phyloP scores from a whole-genome alignment of 2,797 vertebrate genomes.

The Schizopygopsis malacanthus region DNA sequence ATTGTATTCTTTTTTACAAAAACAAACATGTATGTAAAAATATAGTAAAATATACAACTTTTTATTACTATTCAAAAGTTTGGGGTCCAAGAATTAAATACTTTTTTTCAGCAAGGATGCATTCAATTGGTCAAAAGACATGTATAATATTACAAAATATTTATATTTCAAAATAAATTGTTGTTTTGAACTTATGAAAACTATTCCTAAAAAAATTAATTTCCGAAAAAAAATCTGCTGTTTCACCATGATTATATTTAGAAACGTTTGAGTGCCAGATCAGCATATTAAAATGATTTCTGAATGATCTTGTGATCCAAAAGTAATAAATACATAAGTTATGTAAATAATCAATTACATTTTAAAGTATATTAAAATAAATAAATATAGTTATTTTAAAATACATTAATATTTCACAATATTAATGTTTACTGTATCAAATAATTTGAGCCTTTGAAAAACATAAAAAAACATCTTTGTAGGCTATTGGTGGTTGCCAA shows the following conservation, averaged over 20 bases:
- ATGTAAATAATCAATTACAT: neutral
- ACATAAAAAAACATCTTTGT: neutral
- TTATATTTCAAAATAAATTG: too few species aligned
- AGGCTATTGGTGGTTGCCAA: neutral
- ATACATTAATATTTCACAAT: neutral
- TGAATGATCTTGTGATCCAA: neutral
- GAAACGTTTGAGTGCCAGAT: too few species aligned
- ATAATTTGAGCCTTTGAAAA: neutral
- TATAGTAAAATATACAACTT: neutral
- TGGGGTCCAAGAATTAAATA: too few species aligned
- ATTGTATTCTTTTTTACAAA: neutral
- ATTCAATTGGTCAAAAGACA: too few species aligned
- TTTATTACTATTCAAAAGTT: neutral
- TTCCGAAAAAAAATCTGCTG: too few species aligned
- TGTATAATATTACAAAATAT: too few species aligned
- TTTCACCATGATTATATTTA: too few species aligned
- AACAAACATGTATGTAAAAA: neutral
- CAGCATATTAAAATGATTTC: neutral
- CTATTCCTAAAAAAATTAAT: too few species aligned
- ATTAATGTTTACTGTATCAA: neutral
- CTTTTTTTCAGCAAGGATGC: too few species aligned
- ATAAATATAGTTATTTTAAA: neutral
- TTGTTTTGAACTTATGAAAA: too few species aligned
- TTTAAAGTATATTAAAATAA: neutral
- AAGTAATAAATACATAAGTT: too few species aligned